A percentile compares a stretch with the other conserved stretches of the same genome.
These are phyloP conservation scores for Macquaria australasica DNA, from an alignment of 2,113 vertebrate genomes.

Conservation along the genomic window DNA sequence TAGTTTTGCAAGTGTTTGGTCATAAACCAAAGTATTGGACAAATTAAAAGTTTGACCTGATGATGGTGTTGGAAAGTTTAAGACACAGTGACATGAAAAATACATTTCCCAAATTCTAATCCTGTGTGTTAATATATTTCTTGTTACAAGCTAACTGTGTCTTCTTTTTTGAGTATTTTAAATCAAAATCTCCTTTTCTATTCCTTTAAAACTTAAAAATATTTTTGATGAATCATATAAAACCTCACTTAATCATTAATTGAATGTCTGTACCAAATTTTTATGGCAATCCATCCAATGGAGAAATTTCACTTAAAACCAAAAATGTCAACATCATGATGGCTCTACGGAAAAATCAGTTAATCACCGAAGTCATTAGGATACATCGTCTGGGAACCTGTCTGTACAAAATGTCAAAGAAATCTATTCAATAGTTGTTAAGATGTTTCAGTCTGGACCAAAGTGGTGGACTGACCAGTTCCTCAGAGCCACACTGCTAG, in stretches of 20 bases:
- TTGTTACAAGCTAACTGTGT: not conserved
- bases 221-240: not conserved
- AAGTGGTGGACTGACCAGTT: not conserved
- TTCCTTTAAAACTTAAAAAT: not conserved
- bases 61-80: not conserved
- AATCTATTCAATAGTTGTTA: not conserved
- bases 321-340: too few relatives aligned
- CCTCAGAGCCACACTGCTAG: not conserved
- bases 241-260: not conserved
- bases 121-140: not conserved
- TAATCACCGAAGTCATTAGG: too few relatives aligned
- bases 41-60: not conserved
- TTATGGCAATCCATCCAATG: too few relatives aligned
- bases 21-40: not conserved
- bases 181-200: not conserved
- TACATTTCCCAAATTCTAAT: not conserved
- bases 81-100: not conserved
- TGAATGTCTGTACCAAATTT: not conserved
- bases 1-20: not conserved
- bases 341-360: too few relatives aligned
- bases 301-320: not conserved
- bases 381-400: too few relatives aligned
- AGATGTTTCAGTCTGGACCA: not conserved
- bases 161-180: not conserved
- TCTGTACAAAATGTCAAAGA: too few relatives aligned